A percentile compares a stretch with the other conserved stretches of the same genome.
Conservation (phyloP, 2,113 vertebrate species). For the Megaptera novaeangliae region DNA sequence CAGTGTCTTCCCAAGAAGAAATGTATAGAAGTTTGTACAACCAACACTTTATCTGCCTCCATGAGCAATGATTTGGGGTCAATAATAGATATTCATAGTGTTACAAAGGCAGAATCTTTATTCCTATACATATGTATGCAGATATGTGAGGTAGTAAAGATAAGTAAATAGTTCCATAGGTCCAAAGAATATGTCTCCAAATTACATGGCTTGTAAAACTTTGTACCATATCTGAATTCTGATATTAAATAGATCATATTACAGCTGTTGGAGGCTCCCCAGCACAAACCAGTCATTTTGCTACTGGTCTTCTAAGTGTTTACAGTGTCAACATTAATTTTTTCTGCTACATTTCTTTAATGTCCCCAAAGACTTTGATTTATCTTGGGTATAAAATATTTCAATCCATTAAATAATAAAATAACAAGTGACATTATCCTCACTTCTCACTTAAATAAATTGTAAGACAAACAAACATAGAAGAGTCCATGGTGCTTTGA, state of each 20-base stretch:
- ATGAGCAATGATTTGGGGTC: neutral
- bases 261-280: neutral
- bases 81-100: neutral
- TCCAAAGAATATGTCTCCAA: neutral
- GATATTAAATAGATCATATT: neutral
- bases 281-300: neutral
- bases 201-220: neutral
- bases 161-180: neutral
- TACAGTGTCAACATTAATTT: neutral
- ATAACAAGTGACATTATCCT: neutral
- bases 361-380: neutral
- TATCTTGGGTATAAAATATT: slow-evolving; percentile 12
- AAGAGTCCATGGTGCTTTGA: neutral
- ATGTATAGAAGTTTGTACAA: neutral
- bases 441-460: neutral
- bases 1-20: neutral
- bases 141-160: neutral
- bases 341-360: neutral
- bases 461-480: neutral
- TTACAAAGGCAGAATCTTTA: neutral
- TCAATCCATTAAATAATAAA: neutral
- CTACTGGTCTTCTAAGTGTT: neutral
- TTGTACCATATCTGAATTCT: neutral
- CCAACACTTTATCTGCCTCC: neutral
- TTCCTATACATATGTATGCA: neutral